These are phyloP conservation scores for Habropoda laboriosa DNA, from an alignment of 1,140 invertebrate species.

Conservation along the genomic window DNA sequence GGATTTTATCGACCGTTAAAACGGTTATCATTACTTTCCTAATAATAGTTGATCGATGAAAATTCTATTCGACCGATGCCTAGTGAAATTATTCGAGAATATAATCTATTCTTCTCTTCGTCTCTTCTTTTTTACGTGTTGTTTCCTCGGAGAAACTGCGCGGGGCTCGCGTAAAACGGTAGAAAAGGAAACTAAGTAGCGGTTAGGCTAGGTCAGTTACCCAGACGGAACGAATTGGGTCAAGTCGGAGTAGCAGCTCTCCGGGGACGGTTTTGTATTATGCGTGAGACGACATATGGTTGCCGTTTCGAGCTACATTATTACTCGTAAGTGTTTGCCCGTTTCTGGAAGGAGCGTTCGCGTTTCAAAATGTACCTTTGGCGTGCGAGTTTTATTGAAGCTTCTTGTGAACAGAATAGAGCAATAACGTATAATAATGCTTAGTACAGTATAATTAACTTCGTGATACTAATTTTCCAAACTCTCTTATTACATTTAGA, in stretches of 20 bases:
- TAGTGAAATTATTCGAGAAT: background rate
- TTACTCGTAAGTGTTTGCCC: slow-evolving; percentile 27
- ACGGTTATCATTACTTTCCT: background rate
- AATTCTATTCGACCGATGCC: background rate
- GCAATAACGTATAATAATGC: too few relatives aligned
- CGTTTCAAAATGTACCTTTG: slow-evolving; percentile 8
- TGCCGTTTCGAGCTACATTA: slow-evolving; percentile 50
- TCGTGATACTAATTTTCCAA: too few relatives aligned
- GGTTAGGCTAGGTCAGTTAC: slow-evolving; percentile 71
- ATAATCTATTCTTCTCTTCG: too few relatives aligned
- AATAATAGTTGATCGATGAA: background rate
- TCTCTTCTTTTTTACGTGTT: too few relatives aligned
- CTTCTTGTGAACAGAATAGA: background rate
- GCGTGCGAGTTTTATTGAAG: background rate
- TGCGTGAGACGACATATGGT: slow-evolving; percentile 61
- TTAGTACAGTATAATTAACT: too few relatives aligned
- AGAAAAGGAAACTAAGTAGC: slow-evolving; percentile 10
- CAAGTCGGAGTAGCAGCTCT: slow-evolving; percentile 59
- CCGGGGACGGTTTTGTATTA: slow-evolving; percentile 55
- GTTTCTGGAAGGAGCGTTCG: slow-evolving; percentile 14
- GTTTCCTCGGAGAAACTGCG: background rate
- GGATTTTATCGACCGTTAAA: background rate
- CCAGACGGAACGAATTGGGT: slow-evolving; percentile 71
- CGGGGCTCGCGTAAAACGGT: background rate
- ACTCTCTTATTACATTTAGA: too few relatives aligned